Evolutionary conservation across 2,797 vertebrate genomes (phyloP).

Genomic region (Chanos chanos): DNA sequence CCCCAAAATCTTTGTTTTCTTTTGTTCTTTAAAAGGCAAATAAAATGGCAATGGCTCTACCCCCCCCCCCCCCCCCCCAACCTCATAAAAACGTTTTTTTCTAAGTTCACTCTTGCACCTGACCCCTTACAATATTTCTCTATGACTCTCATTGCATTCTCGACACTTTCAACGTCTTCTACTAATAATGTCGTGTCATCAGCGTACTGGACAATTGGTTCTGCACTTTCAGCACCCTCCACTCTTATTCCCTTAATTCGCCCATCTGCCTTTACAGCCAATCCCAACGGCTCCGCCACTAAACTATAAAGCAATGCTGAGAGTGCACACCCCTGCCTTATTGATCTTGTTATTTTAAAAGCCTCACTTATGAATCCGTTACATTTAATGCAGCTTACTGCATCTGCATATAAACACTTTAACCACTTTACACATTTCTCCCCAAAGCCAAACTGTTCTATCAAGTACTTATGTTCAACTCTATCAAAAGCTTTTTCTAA

Average conservation of each 20-base stretch:
- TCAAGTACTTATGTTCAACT: not conserved
- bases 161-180: not conserved
- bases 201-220: not conserved
- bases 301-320: not conserved
- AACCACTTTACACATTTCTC: not conserved
- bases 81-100: not conserved
- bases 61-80: no score
- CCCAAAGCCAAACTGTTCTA: not conserved
- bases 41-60: no score
- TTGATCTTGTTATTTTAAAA: not conserved
- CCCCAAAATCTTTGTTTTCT: not conserved
- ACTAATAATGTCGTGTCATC: slow-evolving; percentile 2
- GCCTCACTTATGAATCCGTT: not conserved
- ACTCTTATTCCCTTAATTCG: not conserved
- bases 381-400: not conserved
- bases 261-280: not conserved
- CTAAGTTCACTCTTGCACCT: not conserved
- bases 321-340: not conserved
- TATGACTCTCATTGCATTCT: not conserved
- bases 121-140: not conserved
- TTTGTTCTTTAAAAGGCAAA: not conserved
- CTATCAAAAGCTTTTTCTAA: not conserved
- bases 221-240: not conserved
- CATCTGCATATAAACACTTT: not conserved
- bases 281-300: not conserved